These are phyloP conservation scores for Mamestra configurata DNA, from an alignment of 1,140 invertebrate species.

Conservation along the genomic window DNA sequence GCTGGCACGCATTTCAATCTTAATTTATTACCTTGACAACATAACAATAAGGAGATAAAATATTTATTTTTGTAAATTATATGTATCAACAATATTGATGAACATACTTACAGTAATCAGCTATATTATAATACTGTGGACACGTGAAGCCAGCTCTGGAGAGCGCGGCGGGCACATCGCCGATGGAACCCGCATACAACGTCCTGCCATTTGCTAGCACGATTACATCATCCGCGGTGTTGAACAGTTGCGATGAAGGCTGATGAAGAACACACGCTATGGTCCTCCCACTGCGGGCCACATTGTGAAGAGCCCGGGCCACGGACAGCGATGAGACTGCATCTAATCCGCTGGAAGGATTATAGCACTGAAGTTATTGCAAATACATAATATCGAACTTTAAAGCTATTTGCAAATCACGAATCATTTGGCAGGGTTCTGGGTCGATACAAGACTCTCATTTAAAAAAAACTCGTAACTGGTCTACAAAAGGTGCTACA, in stretches of 20 bases:
- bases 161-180: conserved; percentile 87
- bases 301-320: conserved; percentile 90
- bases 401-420: too few relatives aligned
- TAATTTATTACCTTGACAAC: neutral
- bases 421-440: too few relatives aligned
- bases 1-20: neutral
- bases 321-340: conserved; percentile 92
- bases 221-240: conserved; percentile 90
- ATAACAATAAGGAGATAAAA: neutral
- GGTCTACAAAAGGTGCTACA: neutral
- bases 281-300: conserved; percentile 92
- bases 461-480: neutral
- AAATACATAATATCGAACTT: too few relatives aligned
- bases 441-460: too few relatives aligned
- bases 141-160: conserved; percentile 88
- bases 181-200: conserved; percentile 89
- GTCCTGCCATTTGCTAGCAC: conserved; percentile 89
- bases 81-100: neutral
- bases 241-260: conserved; percentile 95
- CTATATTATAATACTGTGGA: conserved; percentile 91
- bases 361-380: too few relatives aligned
- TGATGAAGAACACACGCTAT: conserved; percentile 97
- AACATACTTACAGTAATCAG: conserved; percentile 89
- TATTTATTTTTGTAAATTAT: neutral
- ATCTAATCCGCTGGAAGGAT: conserved; percentile 91